A percentile compares a stretch with the other conserved stretches of the same genome.
phyloP scores from a whole-genome alignment of 2,113 vertebrate genomes.

The Salvelinus fontinalis region DNA sequence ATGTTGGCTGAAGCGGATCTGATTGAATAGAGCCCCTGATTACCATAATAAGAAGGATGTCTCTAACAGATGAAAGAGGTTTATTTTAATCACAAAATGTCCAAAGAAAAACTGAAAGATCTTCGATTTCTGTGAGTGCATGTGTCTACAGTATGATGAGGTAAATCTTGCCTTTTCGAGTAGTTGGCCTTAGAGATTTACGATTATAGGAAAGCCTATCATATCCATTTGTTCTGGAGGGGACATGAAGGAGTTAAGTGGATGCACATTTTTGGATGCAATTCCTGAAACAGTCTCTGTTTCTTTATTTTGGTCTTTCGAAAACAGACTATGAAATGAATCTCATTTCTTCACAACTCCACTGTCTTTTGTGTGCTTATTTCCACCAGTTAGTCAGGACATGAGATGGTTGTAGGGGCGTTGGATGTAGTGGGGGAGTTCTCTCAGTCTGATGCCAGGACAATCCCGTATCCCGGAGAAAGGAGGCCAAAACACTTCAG shows the following conservation, averaged over 20 bases:
- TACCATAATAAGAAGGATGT: background rate
- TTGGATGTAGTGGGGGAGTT: conserved; percentile 23
- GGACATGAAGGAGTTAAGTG: conserved; percentile 13
- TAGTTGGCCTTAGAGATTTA: conserved; percentile 30
- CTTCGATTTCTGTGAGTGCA: conserved; percentile 36
- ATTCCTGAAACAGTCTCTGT: conserved; percentile 25
- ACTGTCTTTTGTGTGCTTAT: conserved; percentile 26
- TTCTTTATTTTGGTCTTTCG: conserved; percentile 43
- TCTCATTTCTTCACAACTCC: conserved; percentile 41
- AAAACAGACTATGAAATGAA: conserved; percentile 28
- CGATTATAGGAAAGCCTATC: background rate
- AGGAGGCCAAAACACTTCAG: conserved; percentile 60
- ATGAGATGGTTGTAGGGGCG: conserved; percentile 13
- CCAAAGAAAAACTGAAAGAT: conserved; percentile 43
- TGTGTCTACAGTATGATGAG: too few relatives aligned
- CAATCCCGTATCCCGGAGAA: conserved; percentile 56
- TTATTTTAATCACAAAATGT: conserved; percentile 46
- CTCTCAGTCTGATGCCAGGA: conserved; percentile 22
- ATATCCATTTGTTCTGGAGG: background rate
- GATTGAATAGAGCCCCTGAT: background rate
- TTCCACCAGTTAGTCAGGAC: conserved; percentile 41
- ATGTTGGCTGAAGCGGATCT: too few relatives aligned
- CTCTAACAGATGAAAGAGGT: conserved; percentile 45
- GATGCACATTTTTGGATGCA: conserved; percentile 41
- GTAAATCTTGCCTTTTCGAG: background rate